These are phyloP conservation scores for Uromys caudimaculatus DNA, from an alignment of 2,797 vertebrate genomes.

Conservation along the genomic window DNA sequence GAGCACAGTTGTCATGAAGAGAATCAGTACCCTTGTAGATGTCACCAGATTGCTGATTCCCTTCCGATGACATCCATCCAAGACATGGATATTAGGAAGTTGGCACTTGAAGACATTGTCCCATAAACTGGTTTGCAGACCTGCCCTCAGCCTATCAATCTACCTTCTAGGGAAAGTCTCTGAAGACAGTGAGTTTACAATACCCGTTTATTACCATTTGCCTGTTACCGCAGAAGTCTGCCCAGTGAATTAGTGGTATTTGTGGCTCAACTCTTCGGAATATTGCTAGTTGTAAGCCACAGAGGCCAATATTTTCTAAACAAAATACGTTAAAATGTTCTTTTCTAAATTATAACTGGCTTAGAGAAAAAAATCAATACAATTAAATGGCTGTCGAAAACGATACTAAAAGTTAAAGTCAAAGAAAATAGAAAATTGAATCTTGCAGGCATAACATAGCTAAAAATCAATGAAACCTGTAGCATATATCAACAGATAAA, in stretches of 20 bases:
- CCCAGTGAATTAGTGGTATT: constrained; percentile 34
- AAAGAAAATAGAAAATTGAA: constrained; percentile 74
- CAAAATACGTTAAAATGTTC: constrained; percentile 59
- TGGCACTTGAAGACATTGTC: not conserved
- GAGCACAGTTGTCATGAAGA: not conserved
- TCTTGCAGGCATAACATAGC: constrained; percentile 33
- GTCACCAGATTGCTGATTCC: not conserved
- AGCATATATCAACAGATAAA: constrained; percentile 54
- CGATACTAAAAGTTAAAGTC: constrained; percentile 67
- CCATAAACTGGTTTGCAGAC: not conserved
- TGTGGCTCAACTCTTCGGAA: constrained; percentile 45
- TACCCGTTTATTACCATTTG: not conserved
- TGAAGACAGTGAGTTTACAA: not conserved
- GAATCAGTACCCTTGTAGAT: not conserved
- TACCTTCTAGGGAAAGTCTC: not conserved
- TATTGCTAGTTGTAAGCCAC: constrained; percentile 21
- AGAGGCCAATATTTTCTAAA: constrained; percentile 55
- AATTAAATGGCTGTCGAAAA: constrained; percentile 79
- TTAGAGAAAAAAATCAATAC: constrained; percentile 73
- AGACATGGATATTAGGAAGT: not conserved
- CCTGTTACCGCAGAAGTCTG: not conserved
- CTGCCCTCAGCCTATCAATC: not conserved
- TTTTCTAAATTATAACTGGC: constrained; percentile 73
- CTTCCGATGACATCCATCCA: not conserved
- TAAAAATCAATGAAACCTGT: constrained; percentile 76